Evolutionary conservation across 92 coral and sea anemone genomes (phyloP).

Genomic region (Siderastrea siderea): DNA sequence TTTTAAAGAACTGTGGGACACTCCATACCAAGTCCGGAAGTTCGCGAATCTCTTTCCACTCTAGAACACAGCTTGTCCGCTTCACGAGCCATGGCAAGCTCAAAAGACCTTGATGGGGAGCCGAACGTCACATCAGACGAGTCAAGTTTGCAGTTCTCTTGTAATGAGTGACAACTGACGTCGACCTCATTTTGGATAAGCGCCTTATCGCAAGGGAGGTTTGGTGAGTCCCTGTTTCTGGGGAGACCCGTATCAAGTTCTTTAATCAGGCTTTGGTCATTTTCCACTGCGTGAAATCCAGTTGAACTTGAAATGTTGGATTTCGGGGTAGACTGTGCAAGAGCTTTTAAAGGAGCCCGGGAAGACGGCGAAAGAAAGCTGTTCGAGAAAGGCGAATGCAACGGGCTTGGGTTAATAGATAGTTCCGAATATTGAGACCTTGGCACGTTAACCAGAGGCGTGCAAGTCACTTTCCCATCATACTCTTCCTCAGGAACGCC

Average conservation of each 20-base stretch:
- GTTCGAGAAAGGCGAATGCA: neutral
- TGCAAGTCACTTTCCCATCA: neutral
- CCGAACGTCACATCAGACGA: slow-evolving; percentile 47
- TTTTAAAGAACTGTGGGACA: neutral
- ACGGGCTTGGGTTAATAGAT: neutral
- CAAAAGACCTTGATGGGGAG: slow-evolving; percentile 74
- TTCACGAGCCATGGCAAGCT: slow-evolving; percentile 72
- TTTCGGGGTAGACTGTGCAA: slow-evolving; percentile 74
- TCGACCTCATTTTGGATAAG: neutral
- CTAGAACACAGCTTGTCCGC: slow-evolving; percentile 50
- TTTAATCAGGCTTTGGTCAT: neutral
- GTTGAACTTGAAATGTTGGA: neutral
- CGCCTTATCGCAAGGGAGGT: neutral
- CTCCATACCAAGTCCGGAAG: slow-evolving; percentile 35
- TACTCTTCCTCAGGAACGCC: neutral
- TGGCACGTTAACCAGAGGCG: neutral
- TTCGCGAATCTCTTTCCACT: slow-evolving; percentile 17
- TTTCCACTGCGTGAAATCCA: neutral
- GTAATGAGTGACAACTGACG: neutral
- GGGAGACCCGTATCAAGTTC: neutral
- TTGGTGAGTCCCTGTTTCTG: neutral
- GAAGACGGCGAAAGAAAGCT: slow-evolving; percentile 22
- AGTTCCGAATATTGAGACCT: neutral
- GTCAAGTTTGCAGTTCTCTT: neutral
- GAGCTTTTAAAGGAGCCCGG: slow-evolving; percentile 11